These are phyloP conservation scores for Hyperopisus bebe DNA, from an alignment of 2,113 vertebrate genomes.

Conservation along the genomic window DNA sequence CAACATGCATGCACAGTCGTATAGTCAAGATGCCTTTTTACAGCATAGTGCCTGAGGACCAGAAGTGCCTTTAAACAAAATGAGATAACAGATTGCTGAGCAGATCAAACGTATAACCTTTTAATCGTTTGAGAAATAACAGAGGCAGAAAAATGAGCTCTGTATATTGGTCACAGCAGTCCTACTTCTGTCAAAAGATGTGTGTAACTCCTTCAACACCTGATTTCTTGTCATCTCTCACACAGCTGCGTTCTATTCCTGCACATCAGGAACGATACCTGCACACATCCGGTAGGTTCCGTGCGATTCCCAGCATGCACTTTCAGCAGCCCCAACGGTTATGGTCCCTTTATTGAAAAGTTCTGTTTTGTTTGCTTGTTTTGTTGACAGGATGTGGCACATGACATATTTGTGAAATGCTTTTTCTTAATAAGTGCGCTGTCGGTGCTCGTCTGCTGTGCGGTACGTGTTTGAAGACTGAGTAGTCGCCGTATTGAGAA, in stretches of 20 bases:
- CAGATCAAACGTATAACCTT: background rate
- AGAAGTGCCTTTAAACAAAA: background rate
- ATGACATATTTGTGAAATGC: constrained; percentile 35
- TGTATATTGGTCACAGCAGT: background rate
- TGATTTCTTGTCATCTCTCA: background rate
- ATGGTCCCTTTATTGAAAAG: background rate
- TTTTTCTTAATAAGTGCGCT: constrained; percentile 50
- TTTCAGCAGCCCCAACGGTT: background rate
- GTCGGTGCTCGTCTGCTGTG: constrained; percentile 54
- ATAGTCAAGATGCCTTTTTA: background rate
- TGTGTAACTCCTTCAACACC: background rate
- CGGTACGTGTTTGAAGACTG: constrained; percentile 47
- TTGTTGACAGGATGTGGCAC: constrained; percentile 34
- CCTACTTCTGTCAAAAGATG: background rate
- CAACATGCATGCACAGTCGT: background rate
- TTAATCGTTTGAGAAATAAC: background rate
- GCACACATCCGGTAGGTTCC: constrained; percentile 44
- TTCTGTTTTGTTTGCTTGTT: constrained; percentile 13
- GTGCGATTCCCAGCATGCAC: background rate
- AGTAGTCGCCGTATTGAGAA: background rate
- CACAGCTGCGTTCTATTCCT: constrained; percentile 60
- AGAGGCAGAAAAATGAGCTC: background rate
- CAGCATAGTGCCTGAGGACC: background rate
- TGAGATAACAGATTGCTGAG: background rate
- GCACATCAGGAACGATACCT: constrained; percentile 42